These are phyloP conservation scores for Recurvirostra avosetta DNA, from an alignment of 2,113 vertebrate genomes.

Conservation along the genomic window DNA sequence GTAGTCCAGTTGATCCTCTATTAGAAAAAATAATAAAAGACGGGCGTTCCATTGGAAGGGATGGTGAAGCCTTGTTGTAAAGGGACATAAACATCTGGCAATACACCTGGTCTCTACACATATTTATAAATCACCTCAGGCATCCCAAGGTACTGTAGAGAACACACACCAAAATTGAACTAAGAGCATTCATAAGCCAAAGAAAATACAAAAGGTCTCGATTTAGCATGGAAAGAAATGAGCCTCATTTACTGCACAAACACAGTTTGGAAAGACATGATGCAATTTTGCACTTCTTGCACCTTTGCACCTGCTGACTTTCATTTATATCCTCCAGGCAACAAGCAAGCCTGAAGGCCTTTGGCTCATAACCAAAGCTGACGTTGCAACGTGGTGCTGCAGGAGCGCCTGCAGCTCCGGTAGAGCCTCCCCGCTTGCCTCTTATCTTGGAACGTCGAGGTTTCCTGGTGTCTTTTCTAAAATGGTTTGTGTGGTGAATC, in stretches of 20 bases:
- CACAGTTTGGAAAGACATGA: neutral
- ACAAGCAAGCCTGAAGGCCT: conserved; percentile 52
- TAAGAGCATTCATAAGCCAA: conserved; percentile 21
- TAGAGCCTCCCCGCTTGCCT: neutral
- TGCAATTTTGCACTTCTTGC: conserved; percentile 48
- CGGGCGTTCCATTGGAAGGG: neutral
- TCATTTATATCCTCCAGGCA: conserved; percentile 62
- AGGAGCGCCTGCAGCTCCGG: neutral
- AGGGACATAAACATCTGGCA: conserved; percentile 65
- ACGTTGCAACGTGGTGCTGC: neutral
- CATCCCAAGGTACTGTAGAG: conserved; percentile 29
- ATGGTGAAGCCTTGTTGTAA: conserved; percentile 35
- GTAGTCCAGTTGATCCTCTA: neutral
- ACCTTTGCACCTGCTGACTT: conserved; percentile 62
- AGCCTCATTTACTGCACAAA: conserved; percentile 10
- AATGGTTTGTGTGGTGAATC: neutral
- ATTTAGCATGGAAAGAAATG: neutral
- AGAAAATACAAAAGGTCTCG: conserved; percentile 20
- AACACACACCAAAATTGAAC: conserved; percentile 5
- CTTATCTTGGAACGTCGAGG: neutral
- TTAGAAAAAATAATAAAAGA: conserved; percentile 18
- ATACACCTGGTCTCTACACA: conserved; percentile 65
- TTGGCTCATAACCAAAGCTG: conserved; percentile 52
- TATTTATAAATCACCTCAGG: conserved; percentile 65
- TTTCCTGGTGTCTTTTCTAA: neutral